These are phyloP conservation scores for Rattus rattus DNA, from an alignment of 2,113 vertebrate species.

Conservation along the genomic window DNA sequence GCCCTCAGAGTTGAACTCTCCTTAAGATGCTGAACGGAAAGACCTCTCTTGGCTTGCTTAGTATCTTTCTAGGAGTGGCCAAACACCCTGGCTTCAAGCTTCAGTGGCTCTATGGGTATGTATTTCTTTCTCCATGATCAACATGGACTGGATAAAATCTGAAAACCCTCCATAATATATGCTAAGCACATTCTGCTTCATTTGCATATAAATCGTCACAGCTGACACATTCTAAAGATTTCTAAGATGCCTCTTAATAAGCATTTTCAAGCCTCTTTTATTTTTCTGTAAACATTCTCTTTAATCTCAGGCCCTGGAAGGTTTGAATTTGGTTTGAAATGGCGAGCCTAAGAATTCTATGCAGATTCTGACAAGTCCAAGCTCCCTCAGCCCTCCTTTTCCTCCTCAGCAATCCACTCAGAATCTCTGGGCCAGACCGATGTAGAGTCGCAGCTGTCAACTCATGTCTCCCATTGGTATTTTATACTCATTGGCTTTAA, in stretches of 20 bases:
- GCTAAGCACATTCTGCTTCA: conserved; percentile 79
- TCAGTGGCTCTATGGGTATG: background rate
- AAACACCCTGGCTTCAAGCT: conserved; percentile 17
- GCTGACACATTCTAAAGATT: conserved; percentile 80
- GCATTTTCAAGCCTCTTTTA: conserved; percentile 79
- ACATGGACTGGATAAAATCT: conserved; percentile 73
- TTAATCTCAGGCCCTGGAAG: conserved; percentile 73
- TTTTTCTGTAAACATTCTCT: conserved; percentile 80
- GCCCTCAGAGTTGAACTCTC: background rate
- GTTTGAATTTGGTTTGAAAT: conserved; percentile 78
- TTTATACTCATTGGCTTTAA: conserved; percentile 74
- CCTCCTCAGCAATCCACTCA: conserved; percentile 66
- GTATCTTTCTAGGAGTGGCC: background rate
- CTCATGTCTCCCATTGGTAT: conserved; percentile 74
- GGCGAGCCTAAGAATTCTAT: conserved; percentile 72
- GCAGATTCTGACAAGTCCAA: conserved; percentile 72
- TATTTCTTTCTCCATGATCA: conserved; percentile 54
- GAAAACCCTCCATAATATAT: conserved; percentile 77
- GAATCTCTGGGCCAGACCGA: conserved; percentile 60
- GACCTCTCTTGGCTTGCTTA: background rate
- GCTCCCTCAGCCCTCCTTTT: conserved; percentile 70
- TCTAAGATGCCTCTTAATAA: conserved; percentile 81
- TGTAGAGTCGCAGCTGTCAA: conserved; percentile 70
- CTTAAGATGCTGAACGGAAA: conserved; percentile 18
- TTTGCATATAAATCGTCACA: conserved; percentile 84